Evolutionary conservation across 2,888 invertebrate species (phyloP).

Genomic region (Apodemia duryi): DNA sequence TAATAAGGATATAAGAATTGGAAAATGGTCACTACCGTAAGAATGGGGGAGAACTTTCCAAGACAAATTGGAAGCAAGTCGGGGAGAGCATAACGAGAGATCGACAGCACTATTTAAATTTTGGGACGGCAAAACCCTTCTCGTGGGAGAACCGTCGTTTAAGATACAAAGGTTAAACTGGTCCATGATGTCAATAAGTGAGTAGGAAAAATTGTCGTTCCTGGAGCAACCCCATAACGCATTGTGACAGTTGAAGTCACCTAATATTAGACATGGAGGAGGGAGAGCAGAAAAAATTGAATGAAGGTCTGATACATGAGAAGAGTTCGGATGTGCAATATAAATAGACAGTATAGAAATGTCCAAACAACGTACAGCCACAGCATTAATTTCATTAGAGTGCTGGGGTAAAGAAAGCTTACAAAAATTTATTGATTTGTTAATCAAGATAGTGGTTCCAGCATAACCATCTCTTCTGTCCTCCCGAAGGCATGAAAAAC

Average conservation of each 20-base stretch:
- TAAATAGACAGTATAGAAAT: conserved; percentile 15
- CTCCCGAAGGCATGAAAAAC: neutral
- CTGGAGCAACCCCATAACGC: conserved; percentile 26
- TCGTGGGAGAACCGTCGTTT: conserved; percentile 33
- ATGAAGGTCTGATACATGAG: conserved; percentile 17
- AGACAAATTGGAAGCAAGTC: too few relatives aligned
- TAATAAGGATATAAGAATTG: conserved; percentile 21
- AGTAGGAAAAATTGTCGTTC: conserved; percentile 17
- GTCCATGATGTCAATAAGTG: conserved; percentile 27
- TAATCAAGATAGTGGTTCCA: neutral
- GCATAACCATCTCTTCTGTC: neutral
- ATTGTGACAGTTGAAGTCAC: conserved; percentile 27
- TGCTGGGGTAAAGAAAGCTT: too few relatives aligned
- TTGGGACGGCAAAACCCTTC: conserved; percentile 25
- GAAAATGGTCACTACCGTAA: conserved; percentile 31
- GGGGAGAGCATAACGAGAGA: too few relatives aligned
- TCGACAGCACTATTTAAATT: neutral
- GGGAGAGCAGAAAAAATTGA: conserved; percentile 18
- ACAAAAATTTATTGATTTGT: neutral
- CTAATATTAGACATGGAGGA: conserved; percentile 20
- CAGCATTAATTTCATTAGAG: too few relatives aligned
- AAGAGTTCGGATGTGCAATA: conserved; percentile 25
- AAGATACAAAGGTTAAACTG: conserved; percentile 28
- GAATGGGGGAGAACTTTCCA: neutral
- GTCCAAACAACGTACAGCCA: too few relatives aligned